Base-by-base conservation (phyloP, 2,797 vertebrate genomes). In the Phrynocephalus vlangalii region DNA sequence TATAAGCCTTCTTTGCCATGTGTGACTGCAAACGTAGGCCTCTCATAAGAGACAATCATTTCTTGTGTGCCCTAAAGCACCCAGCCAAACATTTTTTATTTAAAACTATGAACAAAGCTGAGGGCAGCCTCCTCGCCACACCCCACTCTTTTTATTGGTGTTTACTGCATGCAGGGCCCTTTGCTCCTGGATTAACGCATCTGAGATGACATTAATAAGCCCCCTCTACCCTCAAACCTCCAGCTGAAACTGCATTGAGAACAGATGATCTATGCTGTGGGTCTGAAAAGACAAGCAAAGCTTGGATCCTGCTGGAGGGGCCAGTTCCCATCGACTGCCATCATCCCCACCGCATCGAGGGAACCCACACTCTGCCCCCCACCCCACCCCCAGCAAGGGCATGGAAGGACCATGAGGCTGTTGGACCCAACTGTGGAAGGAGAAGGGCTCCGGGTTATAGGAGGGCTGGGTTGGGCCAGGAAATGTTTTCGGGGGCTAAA, bases 121-220 rank as follows among this genome's bases (percentile, higher is more conserved):
- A 91, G 77, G 38, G 66, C 20, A 68, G 84, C 52, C 7, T 84
- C 75, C 79, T 44, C 38, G 3, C 38, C 38, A 44, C 26, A 1
- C 3, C 88, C 52, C 89, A 91, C 52, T 8, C 52, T 84, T 88
- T 93, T 94, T 67, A 93, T 92, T 93, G 90, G 89, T 83, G 84
- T 15, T 76, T 87, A 89, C 83, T 80, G 83, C 83, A 3, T 44
- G 38, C 38, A 44, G 38, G 38, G 38, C 38, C 38, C 38, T 44
- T 44, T 44, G 38, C 38, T 44, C 38, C 38, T 44, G 38, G 38
- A 44, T 44, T 44, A 44, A 44, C 38, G 38, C 38, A 44, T 87
- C 86, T 90, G 89, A 87, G 85, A 92, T 90, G 90, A 92, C 1
- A 73, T 92, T 91, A 80, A 86, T 83, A 56, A 93, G 67, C 33